phyloP scores from a whole-genome alignment of 2,113 vertebrate species.

The Protomyctophum bolini region DNA sequence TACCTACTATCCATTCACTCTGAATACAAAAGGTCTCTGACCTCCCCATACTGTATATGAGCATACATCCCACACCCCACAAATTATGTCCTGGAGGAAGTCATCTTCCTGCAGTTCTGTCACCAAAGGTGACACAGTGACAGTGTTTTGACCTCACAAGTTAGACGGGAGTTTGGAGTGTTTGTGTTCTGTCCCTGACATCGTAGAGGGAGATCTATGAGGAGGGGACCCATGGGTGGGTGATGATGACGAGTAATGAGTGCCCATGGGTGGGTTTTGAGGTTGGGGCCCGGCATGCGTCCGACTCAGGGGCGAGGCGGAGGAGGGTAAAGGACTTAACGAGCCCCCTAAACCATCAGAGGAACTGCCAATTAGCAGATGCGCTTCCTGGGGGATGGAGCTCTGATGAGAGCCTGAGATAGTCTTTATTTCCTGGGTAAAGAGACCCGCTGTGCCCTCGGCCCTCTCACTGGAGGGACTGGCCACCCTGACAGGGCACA shows the following conservation, averaged over 20 bases:
- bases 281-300: constrained; percentile 85
- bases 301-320: constrained; percentile 83
- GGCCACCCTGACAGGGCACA: constrained; percentile 71
- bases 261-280: constrained; percentile 52
- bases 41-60: constrained; percentile 22
- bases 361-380: constrained; percentile 76
- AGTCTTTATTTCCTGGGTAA: constrained; percentile 91
- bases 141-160: constrained; percentile 83
- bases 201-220: constrained; percentile 62
- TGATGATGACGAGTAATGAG: constrained; percentile 1
- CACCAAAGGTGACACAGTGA: constrained; percentile 57
- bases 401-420: constrained; percentile 91
- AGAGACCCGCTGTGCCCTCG: constrained; percentile 80
- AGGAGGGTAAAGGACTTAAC: constrained; percentile 75
- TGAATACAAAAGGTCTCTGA: constrained; percentile 52
- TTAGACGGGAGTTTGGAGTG: constrained; percentile 92
- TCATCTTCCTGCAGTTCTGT: constrained; percentile 28
- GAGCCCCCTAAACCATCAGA: constrained; percentile 69
- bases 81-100: constrained; percentile 39
- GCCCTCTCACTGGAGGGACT: constrained; percentile 69
- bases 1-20: constrained; percentile 46
- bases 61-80: constrained; percentile 63
- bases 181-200: constrained; percentile 80
- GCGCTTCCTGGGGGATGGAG: constrained; percentile 84
- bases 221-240: constrained; percentile 38